phyloP scores from a whole-genome alignment of 2,888 invertebrate species.

The Drosophila mayaguana region DNA sequence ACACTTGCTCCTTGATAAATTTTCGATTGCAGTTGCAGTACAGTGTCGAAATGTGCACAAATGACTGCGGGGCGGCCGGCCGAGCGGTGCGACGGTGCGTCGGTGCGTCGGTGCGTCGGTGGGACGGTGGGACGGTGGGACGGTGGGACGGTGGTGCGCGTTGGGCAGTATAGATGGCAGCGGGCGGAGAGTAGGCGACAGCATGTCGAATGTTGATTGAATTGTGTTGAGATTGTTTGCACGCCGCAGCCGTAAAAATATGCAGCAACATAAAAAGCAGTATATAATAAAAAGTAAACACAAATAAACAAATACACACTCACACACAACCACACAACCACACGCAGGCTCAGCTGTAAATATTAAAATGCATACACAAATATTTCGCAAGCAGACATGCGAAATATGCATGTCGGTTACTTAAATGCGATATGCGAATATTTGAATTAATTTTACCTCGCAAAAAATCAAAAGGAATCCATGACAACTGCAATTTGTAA shows the following conservation, averaged over 20 bases:
- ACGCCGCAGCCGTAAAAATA: constrained; percentile 68
- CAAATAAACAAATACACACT: constrained; percentile 1
- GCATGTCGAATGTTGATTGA: constrained; percentile 79
- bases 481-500: constrained; percentile 33
- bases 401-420: constrained; percentile 66
- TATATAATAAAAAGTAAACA: constrained; percentile 29
- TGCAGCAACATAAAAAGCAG: constrained; percentile 53
- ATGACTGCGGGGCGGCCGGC: constrained; percentile 73
- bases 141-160: neutral
- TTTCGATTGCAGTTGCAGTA: constrained; percentile 85
- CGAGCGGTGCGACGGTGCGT: neutral
- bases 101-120: too few relatives aligned
- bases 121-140: constrained; percentile 54
- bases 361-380: constrained; percentile 67
- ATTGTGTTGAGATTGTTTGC: constrained; percentile 80
- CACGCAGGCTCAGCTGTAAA: constrained; percentile 40
- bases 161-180: neutral
- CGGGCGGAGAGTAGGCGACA: constrained; percentile 22
- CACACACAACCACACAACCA: neutral
- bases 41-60: constrained; percentile 85
- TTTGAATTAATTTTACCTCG: constrained; percentile 35
- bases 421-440: constrained; percentile 62
- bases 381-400: constrained; percentile 50
- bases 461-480: constrained; percentile 7
- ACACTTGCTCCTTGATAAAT: constrained; percentile 84